Evolutionary conservation across 2,888 invertebrate genomes (phyloP).

Genomic region (Drosophila seclusa): DNA sequence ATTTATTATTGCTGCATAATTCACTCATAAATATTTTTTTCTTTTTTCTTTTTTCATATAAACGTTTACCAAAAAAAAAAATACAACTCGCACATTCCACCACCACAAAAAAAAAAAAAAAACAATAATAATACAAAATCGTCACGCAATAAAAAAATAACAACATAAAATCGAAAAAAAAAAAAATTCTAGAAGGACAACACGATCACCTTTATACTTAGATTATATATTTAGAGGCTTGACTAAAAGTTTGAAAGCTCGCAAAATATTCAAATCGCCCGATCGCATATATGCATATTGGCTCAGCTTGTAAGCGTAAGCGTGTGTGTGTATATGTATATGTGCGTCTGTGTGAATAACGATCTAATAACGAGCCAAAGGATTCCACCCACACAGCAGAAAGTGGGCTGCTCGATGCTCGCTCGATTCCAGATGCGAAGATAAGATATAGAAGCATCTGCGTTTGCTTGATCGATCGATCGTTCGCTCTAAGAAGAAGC

Average conservation of each 20-base stretch:
- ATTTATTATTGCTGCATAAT: conserved; percentile 84
- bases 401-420: conserved; percentile 26
- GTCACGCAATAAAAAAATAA: conserved; percentile 43
- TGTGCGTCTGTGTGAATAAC: conserved; percentile 35
- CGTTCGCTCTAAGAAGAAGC: conserved; percentile 12
- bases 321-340: conserved; percentile 32
- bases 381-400: conserved; percentile 19
- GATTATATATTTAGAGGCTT: conserved; percentile 48
- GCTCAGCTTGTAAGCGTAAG: conserved; percentile 24
- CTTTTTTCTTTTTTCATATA: conserved; percentile 84
- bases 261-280: conserved; percentile 32
- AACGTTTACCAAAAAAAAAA: conserved; percentile 71
- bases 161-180: conserved; percentile 46
- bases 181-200: conserved; percentile 53
- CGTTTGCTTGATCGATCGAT: conserved; percentile 24
- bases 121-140: conserved; percentile 42
- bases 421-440: conserved; percentile 59
- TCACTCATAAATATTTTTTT: conserved; percentile 84
- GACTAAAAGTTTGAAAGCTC: conserved; percentile 40
- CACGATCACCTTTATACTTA: conserved; percentile 44
- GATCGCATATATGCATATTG: conserved; percentile 32
- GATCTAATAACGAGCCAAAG: conserved; percentile 39
- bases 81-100: conserved; percentile 78
- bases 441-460: conserved; percentile 45
- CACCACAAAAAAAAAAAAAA: conserved; percentile 63